These are phyloP conservation scores for Spodoptera frugiperda DNA, from an alignment of 1,140 invertebrate genomes.

Conservation along the genomic window DNA sequence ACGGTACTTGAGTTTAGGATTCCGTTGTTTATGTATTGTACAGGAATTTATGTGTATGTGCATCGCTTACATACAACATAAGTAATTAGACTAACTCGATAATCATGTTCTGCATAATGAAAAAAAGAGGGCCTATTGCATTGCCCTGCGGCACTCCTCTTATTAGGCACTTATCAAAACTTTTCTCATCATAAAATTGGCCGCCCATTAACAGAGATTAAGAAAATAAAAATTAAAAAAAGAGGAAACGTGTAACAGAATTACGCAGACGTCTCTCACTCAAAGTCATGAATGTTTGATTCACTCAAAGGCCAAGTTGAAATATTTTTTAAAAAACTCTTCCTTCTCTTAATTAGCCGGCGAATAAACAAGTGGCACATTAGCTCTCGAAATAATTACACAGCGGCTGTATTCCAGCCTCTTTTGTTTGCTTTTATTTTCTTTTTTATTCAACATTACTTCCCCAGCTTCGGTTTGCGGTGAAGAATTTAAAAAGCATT, in stretches of 20 bases:
- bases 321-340: constrained; percentile 76
- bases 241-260: constrained; percentile 34
- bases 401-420: constrained; percentile 65
- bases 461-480: constrained; percentile 69
- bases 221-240: constrained; percentile 57
- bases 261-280: constrained; percentile 62
- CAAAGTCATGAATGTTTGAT: constrained; percentile 82
- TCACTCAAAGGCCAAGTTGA: constrained; percentile 62
- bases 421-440: constrained; percentile 63
- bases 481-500: constrained; percentile 80
- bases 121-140: not conserved
- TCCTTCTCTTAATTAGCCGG: constrained; percentile 83
- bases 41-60: too few species aligned
- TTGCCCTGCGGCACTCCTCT: constrained; percentile 3
- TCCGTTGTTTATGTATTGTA: not conserved
- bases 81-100: too few species aligned
- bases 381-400: constrained; percentile 84
- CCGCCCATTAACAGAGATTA: constrained; percentile 33
- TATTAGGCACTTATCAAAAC: constrained; percentile 11
- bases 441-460: constrained; percentile 67
- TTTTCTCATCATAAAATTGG: constrained; percentile 17
- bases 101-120: not conserved
- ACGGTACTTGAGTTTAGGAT: not conserved
- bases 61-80: too few species aligned
- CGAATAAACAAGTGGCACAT: constrained; percentile 84